Percentiles rank a stretch among this genome's conserved stretches.
phyloP scores from a whole-genome alignment of 1,140 invertebrate genomes.

The Nebria ingens region DNA sequence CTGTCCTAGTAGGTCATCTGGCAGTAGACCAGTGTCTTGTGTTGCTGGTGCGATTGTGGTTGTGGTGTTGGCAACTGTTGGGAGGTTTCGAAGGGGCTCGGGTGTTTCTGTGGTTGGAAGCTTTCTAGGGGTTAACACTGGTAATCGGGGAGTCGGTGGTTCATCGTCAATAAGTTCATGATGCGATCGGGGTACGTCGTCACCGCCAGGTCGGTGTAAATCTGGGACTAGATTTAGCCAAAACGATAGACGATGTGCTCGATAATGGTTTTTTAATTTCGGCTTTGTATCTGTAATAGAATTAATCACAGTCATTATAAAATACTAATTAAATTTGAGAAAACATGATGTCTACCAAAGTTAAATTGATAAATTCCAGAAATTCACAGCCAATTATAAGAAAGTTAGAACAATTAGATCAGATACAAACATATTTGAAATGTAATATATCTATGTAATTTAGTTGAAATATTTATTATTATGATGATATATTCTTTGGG shows the following conservation, averaged over 20 bases:
- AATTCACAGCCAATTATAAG: too few species aligned
- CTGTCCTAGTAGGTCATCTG: slow-evolving; percentile 28
- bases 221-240: slow-evolving; percentile 94
- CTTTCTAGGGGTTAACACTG: slow-evolving; percentile 40
- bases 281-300: slow-evolving; percentile 75
- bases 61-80: slow-evolving; percentile 33
- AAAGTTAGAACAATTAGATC: too few species aligned
- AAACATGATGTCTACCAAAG: too few species aligned
- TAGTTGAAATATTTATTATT: too few species aligned
- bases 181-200: slow-evolving; percentile 74
- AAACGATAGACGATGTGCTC: slow-evolving; percentile 85
- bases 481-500: too few species aligned
- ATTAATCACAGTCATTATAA: too few species aligned
- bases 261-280: slow-evolving; percentile 86
- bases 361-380: too few species aligned
- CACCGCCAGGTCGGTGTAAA: slow-evolving; percentile 79
- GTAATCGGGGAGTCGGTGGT: slow-evolving; percentile 41
- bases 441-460: too few species aligned
- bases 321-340: too few species aligned
- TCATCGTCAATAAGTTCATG: slow-evolving; percentile 75
- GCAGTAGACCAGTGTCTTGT: slow-evolving; percentile 27
- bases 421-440: too few species aligned
- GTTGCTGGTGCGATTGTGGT: slow-evolving; percentile 29
- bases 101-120: slow-evolving; percentile 42
- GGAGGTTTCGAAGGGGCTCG: slow-evolving; percentile 22